phyloP scores from a whole-genome alignment of 2,888 invertebrate species.

The Tetropium fuscum region DNA sequence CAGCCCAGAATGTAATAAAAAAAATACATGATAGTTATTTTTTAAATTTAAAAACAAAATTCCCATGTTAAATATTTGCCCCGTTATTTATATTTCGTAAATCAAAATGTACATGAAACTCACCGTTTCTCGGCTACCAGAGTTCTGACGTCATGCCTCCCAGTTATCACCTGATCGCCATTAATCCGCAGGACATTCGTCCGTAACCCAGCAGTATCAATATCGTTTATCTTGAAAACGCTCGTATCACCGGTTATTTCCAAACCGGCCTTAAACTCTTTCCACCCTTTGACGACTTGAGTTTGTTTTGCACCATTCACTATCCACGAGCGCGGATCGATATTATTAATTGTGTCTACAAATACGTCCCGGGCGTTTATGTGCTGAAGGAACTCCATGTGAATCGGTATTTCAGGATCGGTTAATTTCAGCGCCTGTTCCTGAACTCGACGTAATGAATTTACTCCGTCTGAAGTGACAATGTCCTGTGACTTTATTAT shows the following conservation, averaged over 20 bases:
- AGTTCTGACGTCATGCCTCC: constrained; percentile 62
- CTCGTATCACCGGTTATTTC: constrained; percentile 63
- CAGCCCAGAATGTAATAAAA: no score
- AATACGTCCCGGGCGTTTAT: constrained; percentile 61
- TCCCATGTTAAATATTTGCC: no score
- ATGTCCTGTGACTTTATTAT: constrained; percentile 61
- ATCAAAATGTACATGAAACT: constrained; percentile 23
- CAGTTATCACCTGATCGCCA: constrained; percentile 66
- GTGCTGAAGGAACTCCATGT: constrained; percentile 59
- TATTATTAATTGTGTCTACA: constrained; percentile 65
- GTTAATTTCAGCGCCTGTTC: constrained; percentile 57
- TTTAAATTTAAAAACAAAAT: no score
- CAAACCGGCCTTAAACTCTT: constrained; percentile 65
- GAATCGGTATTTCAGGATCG: constrained; percentile 57
- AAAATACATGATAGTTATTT: no score
- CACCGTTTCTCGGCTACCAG: constrained; percentile 51
- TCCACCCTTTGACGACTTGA: constrained; percentile 67
- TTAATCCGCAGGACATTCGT: constrained; percentile 61
- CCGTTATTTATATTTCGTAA: neutral
- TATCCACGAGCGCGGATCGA: constrained; percentile 64
- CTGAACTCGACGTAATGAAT: constrained; percentile 58
- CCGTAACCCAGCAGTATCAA: constrained; percentile 65
- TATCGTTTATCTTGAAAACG: constrained; percentile 65
- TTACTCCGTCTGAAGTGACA: constrained; percentile 40
- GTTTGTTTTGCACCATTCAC: constrained; percentile 61